Percentiles rank a stretch among this genome's conserved stretches.
These are phyloP conservation scores for Heterotis niloticus DNA, from an alignment of 2,113 vertebrate genomes.

Conservation along the genomic window DNA sequence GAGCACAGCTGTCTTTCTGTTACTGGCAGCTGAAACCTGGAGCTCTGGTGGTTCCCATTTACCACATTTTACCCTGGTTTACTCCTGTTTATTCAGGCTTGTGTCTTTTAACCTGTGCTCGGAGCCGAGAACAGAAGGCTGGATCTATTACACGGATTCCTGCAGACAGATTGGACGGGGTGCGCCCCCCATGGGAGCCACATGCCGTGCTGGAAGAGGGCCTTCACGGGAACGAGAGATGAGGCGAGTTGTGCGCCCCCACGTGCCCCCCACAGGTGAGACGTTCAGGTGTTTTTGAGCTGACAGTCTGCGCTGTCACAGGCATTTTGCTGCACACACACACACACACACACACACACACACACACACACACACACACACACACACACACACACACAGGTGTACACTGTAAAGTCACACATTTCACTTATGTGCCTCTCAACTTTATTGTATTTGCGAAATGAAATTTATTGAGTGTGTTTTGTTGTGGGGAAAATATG, in stretches of 20 bases:
- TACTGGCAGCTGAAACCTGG: background rate
- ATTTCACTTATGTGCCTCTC: too few species aligned
- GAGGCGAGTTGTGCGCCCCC: background rate
- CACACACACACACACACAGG: too few species aligned
- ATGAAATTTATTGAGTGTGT: too few species aligned
- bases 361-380: too few species aligned
- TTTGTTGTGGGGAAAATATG: too few species aligned
- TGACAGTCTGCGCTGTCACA: too few species aligned
- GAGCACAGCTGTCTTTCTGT: background rate
- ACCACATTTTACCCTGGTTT: background rate
- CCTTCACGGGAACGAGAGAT: background rate
- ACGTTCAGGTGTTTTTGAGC: background rate
- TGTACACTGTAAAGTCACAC: too few species aligned
- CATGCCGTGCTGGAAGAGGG: background rate
- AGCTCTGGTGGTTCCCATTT: background rate
- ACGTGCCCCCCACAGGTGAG: slow-evolving; percentile 10
- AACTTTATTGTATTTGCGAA: too few species aligned
- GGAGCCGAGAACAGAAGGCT: background rate
- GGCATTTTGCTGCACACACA: too few species aligned
- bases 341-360: too few species aligned
- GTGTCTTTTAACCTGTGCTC: background rate
- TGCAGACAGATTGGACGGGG: background rate
- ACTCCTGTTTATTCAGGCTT: background rate
- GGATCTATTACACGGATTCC: background rate
- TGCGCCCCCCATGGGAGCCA: background rate